Evolutionary conservation across 37 sponge, comb jelly and placozoan species (phyloP).

Genomic region (Lycopodina hypogea): DNA sequence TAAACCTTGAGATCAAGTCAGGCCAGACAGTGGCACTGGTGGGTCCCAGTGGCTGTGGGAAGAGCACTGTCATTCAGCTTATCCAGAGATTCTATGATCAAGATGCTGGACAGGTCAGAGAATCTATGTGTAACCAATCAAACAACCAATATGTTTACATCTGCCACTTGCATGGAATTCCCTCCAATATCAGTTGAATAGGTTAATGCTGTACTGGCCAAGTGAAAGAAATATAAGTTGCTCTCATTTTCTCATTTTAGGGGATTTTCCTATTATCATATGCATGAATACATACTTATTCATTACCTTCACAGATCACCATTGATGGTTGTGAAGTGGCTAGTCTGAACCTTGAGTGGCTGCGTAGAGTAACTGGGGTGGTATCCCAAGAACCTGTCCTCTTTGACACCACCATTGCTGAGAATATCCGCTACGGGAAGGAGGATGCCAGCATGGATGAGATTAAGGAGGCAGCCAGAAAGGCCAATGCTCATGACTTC

Average conservation of each 20-base stretch:
- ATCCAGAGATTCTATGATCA: constrained; percentile 86
- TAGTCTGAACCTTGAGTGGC: constrained; percentile 77
- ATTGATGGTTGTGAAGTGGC: constrained; percentile 74
- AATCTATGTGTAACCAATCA: neutral
- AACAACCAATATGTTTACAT: neutral
- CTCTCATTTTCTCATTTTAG: too few species aligned
- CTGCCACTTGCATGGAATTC: too few species aligned
- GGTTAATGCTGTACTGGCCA: too few species aligned
- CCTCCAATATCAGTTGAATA: too few species aligned
- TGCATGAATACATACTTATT: too few species aligned
- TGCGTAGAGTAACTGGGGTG: constrained; percentile 83
- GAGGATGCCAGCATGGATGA: constrained; percentile 72
- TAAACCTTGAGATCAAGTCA: constrained; percentile 55
- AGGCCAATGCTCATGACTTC: constrained; percentile 87
- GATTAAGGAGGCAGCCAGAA: constrained; percentile 76
- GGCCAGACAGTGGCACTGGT: constrained; percentile 89
- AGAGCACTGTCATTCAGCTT: constrained; percentile 87
- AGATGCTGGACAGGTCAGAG: constrained; percentile 66
- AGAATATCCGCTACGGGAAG: constrained; percentile 92
- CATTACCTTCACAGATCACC: constrained; percentile 36
- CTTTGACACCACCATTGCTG: constrained; percentile 87
- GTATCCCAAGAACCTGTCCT: constrained; percentile 97
- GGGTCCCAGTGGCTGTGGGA: constrained; percentile 93
- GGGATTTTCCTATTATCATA: too few species aligned
- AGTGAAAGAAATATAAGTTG: too few species aligned